A percentile compares a stretch with the other conserved stretches of the same genome.
These are phyloP conservation scores for Macrobrachium rosenbergii DNA, from an alignment of 1,140 invertebrate genomes.

Conservation along the genomic window DNA sequence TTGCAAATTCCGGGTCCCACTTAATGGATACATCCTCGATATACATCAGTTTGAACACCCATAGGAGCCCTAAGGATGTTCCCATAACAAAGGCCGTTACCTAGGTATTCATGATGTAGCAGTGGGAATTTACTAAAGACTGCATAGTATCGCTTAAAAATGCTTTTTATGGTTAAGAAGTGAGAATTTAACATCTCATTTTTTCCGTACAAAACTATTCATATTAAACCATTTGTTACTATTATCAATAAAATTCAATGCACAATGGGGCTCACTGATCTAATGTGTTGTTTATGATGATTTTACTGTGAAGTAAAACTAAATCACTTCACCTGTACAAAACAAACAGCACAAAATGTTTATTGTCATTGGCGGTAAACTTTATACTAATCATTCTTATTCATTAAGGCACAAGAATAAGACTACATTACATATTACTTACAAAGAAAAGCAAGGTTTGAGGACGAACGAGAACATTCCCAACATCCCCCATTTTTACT, in stretches of 20 bases:
- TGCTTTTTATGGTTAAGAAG: no score
- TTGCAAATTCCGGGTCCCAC: conserved; percentile 67
- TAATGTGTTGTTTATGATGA: no score
- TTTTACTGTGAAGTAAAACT: no score
- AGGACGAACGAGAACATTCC: conserved; percentile 75
- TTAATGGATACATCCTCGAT: conserved; percentile 78
- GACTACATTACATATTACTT: conserved; percentile 75
- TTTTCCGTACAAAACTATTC: no score
- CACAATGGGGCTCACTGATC: no score
- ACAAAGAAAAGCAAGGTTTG: conserved; percentile 79
- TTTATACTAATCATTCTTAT: neutral
- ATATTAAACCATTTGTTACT: no score
- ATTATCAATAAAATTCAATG: no score
- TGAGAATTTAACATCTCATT: no score
- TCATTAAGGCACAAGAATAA: neutral
- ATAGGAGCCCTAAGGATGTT: conserved; percentile 85
- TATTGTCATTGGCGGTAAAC: neutral
- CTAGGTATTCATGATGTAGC: neutral
- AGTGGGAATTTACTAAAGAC: no score
- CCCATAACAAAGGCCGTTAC: conserved; percentile 77
- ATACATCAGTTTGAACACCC: conserved; percentile 78
- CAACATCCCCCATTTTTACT: conserved; percentile 71
- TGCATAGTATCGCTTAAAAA: no score
- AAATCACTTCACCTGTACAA: no score
- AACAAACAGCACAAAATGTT: neutral